These are phyloP conservation scores for Microtus pennsylvanicus DNA, from an alignment of 2,113 vertebrate genomes.

Conservation along the genomic window DNA sequence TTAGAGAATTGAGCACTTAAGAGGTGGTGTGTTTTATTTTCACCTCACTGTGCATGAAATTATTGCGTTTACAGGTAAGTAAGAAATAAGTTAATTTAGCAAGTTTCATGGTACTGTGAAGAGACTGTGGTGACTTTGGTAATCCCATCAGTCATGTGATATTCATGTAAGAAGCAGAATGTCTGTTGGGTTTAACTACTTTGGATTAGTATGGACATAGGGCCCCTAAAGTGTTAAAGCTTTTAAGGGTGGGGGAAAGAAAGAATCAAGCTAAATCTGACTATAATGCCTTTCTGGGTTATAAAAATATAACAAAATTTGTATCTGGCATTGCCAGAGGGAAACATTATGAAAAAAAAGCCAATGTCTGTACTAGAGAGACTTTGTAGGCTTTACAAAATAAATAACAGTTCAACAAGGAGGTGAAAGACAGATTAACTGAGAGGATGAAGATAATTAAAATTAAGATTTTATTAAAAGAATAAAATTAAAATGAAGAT, in stretches of 20 bases:
- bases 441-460: not conserved
- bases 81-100: not conserved
- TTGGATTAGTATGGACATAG: not conserved
- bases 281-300: not conserved
- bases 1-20: not conserved
- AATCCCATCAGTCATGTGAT: not conserved
- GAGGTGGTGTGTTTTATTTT: not conserved
- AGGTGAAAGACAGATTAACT: not conserved
- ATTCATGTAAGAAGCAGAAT: not conserved
- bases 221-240: not conserved
- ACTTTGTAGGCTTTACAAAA: not conserved
- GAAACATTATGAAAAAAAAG: not conserved
- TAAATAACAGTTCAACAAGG: not conserved
- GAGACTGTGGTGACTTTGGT: no score
- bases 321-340: not conserved
- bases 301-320: not conserved
- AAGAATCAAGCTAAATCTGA: no score
- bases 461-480: no score
- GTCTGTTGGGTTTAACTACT: not conserved
- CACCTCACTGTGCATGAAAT: not conserved
- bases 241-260: not conserved
- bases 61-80: not conserved
- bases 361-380: no score
- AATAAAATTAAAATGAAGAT: no score
- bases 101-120: not conserved